Evolutionary conservation across 2,797 vertebrate genomes (phyloP).

Genomic region (Phalanger gymnotis): DNA sequence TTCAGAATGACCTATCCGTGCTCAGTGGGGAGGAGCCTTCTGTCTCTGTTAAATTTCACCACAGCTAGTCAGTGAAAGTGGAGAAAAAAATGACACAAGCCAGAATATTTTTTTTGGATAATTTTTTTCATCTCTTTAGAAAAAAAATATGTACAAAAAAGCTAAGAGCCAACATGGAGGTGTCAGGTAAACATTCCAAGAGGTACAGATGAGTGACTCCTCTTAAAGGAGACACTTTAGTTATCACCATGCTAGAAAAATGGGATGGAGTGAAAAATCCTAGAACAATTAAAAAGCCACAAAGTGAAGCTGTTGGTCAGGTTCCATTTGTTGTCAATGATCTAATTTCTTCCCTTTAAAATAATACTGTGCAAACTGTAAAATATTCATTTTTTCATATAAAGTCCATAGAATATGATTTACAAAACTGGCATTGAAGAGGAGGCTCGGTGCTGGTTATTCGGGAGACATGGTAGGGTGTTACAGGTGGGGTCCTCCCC

Average conservation of each 20-base stretch:
- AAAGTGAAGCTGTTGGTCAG: slow-evolving; percentile 76
- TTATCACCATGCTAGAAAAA: slow-evolving; percentile 87
- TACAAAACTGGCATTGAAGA: slow-evolving; percentile 78
- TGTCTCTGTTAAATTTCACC: not conserved
- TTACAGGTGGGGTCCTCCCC: slow-evolving; percentile 23
- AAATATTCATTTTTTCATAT: slow-evolving; percentile 81
- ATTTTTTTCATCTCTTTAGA: slow-evolving; percentile 83
- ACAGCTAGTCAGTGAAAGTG: not conserved
- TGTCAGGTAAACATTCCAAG: slow-evolving; percentile 84
- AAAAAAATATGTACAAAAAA: slow-evolving; percentile 87
- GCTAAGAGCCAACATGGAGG: slow-evolving; percentile 80
- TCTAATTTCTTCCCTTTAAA: slow-evolving; percentile 67
- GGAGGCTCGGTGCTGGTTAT: slow-evolving; percentile 44
- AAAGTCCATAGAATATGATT: slow-evolving; percentile 80
- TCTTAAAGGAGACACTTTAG: slow-evolving; percentile 80
- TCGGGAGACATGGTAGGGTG: slow-evolving; percentile 33
- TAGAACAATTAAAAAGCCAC: slow-evolving; percentile 79
- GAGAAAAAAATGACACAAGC: slow-evolving; percentile 76
- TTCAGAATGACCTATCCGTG: not conserved
- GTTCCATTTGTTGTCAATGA: slow-evolving; percentile 58
- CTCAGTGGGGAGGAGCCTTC: not conserved
- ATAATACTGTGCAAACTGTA: slow-evolving; percentile 81
- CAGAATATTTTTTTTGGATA: slow-evolving; percentile 69
- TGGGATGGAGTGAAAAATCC: slow-evolving; percentile 82
- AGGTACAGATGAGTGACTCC: slow-evolving; percentile 82